Percentiles rank a stretch among this genome's conserved stretches.
Conservation (phyloP, 1,140 invertebrate species). For the Melitaea cinxia region DNA sequence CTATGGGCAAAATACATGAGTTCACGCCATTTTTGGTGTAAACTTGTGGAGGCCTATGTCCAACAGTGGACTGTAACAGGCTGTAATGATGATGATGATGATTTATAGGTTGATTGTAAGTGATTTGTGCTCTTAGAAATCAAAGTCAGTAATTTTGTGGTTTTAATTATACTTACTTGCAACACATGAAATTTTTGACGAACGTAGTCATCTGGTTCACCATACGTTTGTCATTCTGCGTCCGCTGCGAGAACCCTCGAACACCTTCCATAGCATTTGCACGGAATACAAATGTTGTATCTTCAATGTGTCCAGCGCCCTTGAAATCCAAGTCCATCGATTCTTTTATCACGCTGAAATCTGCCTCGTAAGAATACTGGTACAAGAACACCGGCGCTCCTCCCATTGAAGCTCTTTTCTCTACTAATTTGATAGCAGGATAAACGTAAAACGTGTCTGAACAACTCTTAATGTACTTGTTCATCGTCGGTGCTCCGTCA, state of each 20-base stretch:
- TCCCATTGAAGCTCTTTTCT: slow-evolving; percentile 36
- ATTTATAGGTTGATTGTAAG: too few species aligned
- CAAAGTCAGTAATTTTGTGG: too few species aligned
- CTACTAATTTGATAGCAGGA: slow-evolving; percentile 55
- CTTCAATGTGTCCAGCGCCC: slow-evolving; percentile 64
- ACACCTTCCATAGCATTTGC: slow-evolving; percentile 46
- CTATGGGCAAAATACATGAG: too few species aligned
- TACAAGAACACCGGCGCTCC: slow-evolving; percentile 58
- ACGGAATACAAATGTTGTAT: slow-evolving; percentile 62
- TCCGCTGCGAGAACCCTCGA: slow-evolving; percentile 25
- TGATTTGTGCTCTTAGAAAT: too few species aligned
- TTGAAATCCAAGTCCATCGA: slow-evolving; percentile 40
- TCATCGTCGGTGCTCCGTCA: slow-evolving; percentile 42
- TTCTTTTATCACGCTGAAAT: slow-evolving; percentile 50
- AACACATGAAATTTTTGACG: slow-evolving; percentile 53
- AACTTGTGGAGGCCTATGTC: too few species aligned
- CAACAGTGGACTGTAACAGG: too few species aligned
- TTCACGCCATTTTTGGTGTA: too few species aligned
- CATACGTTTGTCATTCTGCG: slow-evolving; percentile 41
- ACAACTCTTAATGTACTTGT: slow-evolving; percentile 53
- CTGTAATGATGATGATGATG: too few species aligned
- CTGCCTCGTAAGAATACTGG: slow-evolving; percentile 53
- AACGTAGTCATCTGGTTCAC: slow-evolving; percentile 52
- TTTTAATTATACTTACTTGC: slow-evolving; percentile 45
- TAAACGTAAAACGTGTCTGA: slow-evolving; percentile 59